Percentiles rank a stretch among this genome's conserved stretches.
Evolutionary conservation across 2,888 invertebrate genomes (phyloP).

Genomic region (Mayetiola destructor): DNA sequence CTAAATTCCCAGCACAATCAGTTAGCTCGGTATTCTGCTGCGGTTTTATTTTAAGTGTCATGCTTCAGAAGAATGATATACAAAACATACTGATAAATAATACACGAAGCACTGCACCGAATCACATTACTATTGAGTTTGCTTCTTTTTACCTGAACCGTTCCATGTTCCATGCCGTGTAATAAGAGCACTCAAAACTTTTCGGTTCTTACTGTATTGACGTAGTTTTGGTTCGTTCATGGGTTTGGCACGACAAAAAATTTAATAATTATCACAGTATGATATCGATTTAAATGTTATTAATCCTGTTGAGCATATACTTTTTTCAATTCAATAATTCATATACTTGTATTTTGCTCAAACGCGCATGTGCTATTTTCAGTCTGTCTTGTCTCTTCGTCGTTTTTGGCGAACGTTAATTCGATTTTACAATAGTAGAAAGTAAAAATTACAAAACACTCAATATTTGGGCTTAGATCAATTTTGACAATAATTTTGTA

Average conservation of each 20-base stretch:
- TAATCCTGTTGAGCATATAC: slow-evolving; percentile 9
- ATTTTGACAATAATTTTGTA: too few relatives aligned
- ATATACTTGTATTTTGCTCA: too few relatives aligned
- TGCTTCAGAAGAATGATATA: not conserved
- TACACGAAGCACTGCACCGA: too few relatives aligned
- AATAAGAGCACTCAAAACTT: not conserved
- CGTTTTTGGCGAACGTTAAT: too few relatives aligned
- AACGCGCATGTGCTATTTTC: too few relatives aligned
- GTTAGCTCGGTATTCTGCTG: slow-evolving; percentile 1
- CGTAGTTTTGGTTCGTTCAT: not conserved
- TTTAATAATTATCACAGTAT: slow-evolving; percentile 10
- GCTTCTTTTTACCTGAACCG: too few relatives aligned
- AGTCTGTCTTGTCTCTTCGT: too few relatives aligned
- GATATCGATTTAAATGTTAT: slow-evolving; percentile 12
- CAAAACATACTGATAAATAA: not conserved
- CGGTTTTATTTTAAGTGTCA: slow-evolving; percentile 1
- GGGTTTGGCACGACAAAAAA: slow-evolving; percentile 1
- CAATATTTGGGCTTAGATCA: too few relatives aligned
- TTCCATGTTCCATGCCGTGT: not conserved
- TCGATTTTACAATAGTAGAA: too few relatives aligned
- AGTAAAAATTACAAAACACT: too few relatives aligned
- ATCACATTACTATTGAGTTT: too few relatives aligned
- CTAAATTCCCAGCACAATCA: slow-evolving; percentile 5
- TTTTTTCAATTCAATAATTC: slow-evolving; percentile 10
- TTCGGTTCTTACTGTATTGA: not conserved